These are phyloP conservation scores for Clanis bilineata DNA, from an alignment of 2,888 invertebrate species.

Conservation along the genomic window DNA sequence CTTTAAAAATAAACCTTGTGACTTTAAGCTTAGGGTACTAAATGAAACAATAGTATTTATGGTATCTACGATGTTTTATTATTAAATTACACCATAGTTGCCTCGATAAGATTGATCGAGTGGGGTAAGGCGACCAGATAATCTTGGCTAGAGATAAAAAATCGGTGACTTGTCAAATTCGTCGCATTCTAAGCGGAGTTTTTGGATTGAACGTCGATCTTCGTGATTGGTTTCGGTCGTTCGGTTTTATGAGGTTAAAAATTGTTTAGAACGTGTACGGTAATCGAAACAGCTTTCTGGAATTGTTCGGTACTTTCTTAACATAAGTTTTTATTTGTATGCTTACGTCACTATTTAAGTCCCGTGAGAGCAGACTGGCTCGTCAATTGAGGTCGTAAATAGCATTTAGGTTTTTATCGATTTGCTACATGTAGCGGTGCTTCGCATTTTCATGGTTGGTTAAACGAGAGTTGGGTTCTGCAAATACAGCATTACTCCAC, in stretches of 20 bases:
- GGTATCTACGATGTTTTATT: slow-evolving; percentile 38
- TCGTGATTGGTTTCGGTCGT: slow-evolving; percentile 51
- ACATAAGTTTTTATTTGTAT: neutral
- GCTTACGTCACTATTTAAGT: neutral
- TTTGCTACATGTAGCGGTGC: neutral
- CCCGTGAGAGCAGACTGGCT: neutral
- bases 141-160: slow-evolving; percentile 73
- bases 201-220: slow-evolving; percentile 52
- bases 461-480: too few relatives aligned
- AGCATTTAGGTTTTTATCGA: too few relatives aligned
- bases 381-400: neutral
- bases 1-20: slow-evolving; percentile 25
- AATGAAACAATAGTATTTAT: slow-evolving; percentile 18
- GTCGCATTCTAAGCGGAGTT: slow-evolving; percentile 68
- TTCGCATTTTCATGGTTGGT: too few relatives aligned
- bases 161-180: slow-evolving; percentile 81
- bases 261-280: slow-evolving; percentile 5
- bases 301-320: neutral
- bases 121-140: slow-evolving; percentile 78
- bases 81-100: slow-evolving; percentile 51
- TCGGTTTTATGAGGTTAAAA: slow-evolving; percentile 16
- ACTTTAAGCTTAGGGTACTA: slow-evolving; percentile 24
- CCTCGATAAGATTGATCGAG: slow-evolving; percentile 81
- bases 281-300: neutral
- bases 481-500: too few relatives aligned